A percentile compares a stretch with the other conserved stretches of the same genome.
Conservation (phyloP, 2,888 invertebrate genomes). For the Lymantria monacha region DNA sequence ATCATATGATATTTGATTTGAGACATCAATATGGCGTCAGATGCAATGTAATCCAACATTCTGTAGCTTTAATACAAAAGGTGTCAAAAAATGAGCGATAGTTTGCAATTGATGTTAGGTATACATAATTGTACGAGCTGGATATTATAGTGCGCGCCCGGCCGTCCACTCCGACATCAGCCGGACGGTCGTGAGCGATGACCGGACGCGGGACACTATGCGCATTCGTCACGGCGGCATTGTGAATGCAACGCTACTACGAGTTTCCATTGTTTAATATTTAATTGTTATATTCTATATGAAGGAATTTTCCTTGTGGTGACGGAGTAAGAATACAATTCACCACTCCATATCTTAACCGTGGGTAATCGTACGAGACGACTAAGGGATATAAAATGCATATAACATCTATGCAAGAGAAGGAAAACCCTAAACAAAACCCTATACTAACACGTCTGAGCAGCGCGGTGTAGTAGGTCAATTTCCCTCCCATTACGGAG, state of each 20-base stretch:
- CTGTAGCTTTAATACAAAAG: conserved; percentile 7
- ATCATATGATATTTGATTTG: too few relatives aligned
- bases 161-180: conserved; percentile 34
- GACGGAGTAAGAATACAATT: too few relatives aligned
- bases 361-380: too few relatives aligned
- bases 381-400: too few relatives aligned
- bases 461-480: too few relatives aligned
- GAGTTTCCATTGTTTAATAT: conserved; percentile 1
- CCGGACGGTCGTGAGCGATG: conserved; percentile 47
- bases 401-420: too few relatives aligned
- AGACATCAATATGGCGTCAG: not conserved
- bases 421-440: too few relatives aligned
- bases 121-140: conserved; percentile 3
- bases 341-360: too few relatives aligned
- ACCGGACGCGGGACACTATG: conserved; percentile 42
- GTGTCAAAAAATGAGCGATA: conserved; percentile 32
- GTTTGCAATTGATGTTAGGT: conserved; percentile 12
- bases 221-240: conserved; percentile 51
- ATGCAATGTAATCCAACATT: conserved; percentile 2
- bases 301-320: too few relatives aligned
- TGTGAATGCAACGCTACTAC: conserved; percentile 25
- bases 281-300: too few relatives aligned
- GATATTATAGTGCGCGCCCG: conserved; percentile 38
- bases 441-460: too few relatives aligned
- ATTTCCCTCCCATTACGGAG: too few relatives aligned